Percentiles rank a stretch among this genome's conserved stretches.
Evolutionary conservation across 2,797 vertebrate species (phyloP).

Genomic region (Oophaga sylvatica): DNA sequence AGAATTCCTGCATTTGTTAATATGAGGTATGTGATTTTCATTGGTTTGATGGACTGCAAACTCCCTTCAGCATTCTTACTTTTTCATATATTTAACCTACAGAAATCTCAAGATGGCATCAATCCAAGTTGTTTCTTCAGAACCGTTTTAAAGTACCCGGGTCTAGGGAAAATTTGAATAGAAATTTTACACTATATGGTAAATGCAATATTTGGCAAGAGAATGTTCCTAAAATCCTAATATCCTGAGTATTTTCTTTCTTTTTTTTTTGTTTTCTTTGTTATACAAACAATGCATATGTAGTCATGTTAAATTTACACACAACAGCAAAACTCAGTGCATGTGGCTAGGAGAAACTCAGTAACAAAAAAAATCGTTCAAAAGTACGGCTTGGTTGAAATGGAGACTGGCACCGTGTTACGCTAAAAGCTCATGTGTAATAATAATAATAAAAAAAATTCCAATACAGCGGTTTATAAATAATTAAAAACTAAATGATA

Average conservation of each 20-base stretch:
- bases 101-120: conserved; percentile 6
- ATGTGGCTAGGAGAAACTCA: conserved; percentile 82
- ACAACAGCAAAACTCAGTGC: conserved; percentile 76
- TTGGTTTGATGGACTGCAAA: conserved; percentile 51
- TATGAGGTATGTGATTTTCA: conserved; percentile 61
- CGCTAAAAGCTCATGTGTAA: not conserved
- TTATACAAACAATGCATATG: conserved; percentile 78
- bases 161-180: conserved; percentile 73
- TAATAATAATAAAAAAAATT: conserved; percentile 4
- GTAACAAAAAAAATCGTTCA: conserved; percentile 67
- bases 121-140: conserved; percentile 13
- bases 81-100: not conserved
- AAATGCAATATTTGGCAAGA: conserved; percentile 83
- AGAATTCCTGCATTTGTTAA: conserved; percentile 43
- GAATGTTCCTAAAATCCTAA: conserved; percentile 77
- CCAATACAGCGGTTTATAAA: conserved; percentile 21
- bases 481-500: conserved; percentile 87
- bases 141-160: conserved; percentile 21
- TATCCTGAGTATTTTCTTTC: conserved; percentile 81
- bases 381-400: conserved; percentile 80
- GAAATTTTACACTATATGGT: conserved; percentile 77
- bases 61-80: conserved; percentile 11
- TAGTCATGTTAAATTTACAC: conserved; percentile 76
- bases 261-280: conserved; percentile 72
- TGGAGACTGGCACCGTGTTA: conserved; percentile 35